Base-by-base conservation (phyloP, 2,888 invertebrate species). In the Mongoloraphidia duomilia region DNA sequence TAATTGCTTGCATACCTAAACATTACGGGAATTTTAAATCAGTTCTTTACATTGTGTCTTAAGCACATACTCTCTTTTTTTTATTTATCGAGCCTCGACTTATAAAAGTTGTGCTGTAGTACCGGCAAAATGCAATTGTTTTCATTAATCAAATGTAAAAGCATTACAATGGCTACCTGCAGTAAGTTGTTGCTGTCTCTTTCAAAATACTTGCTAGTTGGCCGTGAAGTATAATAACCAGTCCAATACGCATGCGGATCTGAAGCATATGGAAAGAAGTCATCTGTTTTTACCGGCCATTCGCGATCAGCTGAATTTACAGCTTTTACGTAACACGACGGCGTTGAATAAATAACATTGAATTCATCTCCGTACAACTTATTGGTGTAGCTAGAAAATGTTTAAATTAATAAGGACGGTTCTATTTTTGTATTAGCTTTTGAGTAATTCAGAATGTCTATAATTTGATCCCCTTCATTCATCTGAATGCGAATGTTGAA, bases 341-440 rank as follows among this genome's bases (percentile, higher is more conserved):
- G 89, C 0, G 87, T 88, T 0, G 89, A 89, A 60, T 89, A 89
- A 52, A 87, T 75, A 6, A 89, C 64, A 56, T 90, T 87, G 0
- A 90, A 70, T 2, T 76, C 73, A 0, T 76, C 63, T 0, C 77
- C 77, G 17, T 75, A 69, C 2, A 66, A 71, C 51, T 75, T 72
- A 35, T 80, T 84, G 0, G 79, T 74, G 56, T 81, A 80, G 57
- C 79, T 79, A 49, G 9, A 55, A 56, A 52, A 41, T 49, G 44
- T 37, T 17, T 12, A 40, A n/a, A 5, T 33, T 8, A 34, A 34
- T 34, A n/a, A 9, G 4, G 26, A 26, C 3, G 26, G 26, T 26
- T 26, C 26, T 26, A 1, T 26, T 3, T 26, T 26, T 26, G 3
- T 26, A 6, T 26, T 26, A 26, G 26, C 3, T 26, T 26, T n/a